Evolutionary conservation across 2,888 invertebrate species (phyloP).

Genomic region (Cryptocheilus praepositus): DNA sequence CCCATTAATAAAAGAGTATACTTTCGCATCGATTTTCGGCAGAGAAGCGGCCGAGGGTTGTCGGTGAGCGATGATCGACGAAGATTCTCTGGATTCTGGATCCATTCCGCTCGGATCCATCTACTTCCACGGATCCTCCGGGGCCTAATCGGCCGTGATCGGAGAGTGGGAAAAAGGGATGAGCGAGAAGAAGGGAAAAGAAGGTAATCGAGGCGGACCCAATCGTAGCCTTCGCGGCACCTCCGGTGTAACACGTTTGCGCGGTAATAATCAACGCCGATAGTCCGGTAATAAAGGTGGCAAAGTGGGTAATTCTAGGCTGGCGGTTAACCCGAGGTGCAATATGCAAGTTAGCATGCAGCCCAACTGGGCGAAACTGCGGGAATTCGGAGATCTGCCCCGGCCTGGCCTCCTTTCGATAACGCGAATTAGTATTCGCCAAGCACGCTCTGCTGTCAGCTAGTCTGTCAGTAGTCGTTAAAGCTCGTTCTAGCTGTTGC

Average conservation of each 20-base stretch:
- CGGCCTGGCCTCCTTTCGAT: slow-evolving; percentile 15
- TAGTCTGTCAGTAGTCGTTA: neutral
- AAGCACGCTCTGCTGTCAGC: neutral
- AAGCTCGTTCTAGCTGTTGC: neutral
- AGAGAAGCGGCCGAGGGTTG: slow-evolving; percentile 16
- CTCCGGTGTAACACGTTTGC: slow-evolving; percentile 34
- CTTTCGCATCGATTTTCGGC: slow-evolving; percentile 10
- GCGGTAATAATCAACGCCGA: slow-evolving; percentile 46
- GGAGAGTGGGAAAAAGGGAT: slow-evolving; percentile 11
- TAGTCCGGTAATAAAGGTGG: slow-evolving; percentile 45
- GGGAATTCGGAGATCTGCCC: slow-evolving; percentile 34
- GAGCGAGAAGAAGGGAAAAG: no score
- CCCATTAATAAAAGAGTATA: slow-evolving; percentile 45
- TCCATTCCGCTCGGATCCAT: slow-evolving; percentile 24
- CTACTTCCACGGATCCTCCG: neutral
- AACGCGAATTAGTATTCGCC: no score
- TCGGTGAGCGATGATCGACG: slow-evolving; percentile 16
- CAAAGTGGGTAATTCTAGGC: slow-evolving; percentile 53
- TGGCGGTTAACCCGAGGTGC: slow-evolving; percentile 44
- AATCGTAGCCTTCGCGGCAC: slow-evolving; percentile 24
- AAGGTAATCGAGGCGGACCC: slow-evolving; percentile 1
- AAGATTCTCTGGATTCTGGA: neutral
- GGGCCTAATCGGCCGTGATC: slow-evolving; percentile 43
- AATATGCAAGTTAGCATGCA: slow-evolving; percentile 50
- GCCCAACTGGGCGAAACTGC: slow-evolving; percentile 21